Evolutionary conservation across 1,140 invertebrate genomes (phyloP), one percentile per base, ranked within the genome.

Genomic region (Venustaconcha ellipsiformis): DNA sequence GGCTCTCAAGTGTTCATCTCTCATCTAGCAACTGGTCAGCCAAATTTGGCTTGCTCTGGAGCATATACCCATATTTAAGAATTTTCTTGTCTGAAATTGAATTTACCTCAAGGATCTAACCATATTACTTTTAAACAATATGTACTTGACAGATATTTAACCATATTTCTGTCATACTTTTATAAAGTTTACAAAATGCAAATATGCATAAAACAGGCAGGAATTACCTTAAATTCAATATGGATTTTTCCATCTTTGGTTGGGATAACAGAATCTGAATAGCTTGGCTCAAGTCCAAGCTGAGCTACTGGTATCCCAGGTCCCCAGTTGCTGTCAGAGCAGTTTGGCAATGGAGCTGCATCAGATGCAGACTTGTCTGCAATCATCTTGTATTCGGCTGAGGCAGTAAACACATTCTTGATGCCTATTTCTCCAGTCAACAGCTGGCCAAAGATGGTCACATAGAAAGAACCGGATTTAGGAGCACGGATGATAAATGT

Each of bases 251-350:
- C 83, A 72, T 86, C 81, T 30, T 76, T 66, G 14, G 83, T 84
- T 8, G 84, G 81, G 18, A 87, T 78, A 56, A 85, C 80, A 63
- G 86, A 83, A 65, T 88, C 85, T 64, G 83, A 83, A 8, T 83
- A 79, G 48, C 63, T 86, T n/a, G 89, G 83, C 14, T 85, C 82
- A 55, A 90, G 76, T 11, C 88, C 89, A 14, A 89, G 82, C 71
- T 89, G 88, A 48, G 86, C 83, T 1, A 90, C 87, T 11, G 88
- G 87, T 20, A 85, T 78, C 14, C 88, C 88, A 4, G 89, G 88
- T 26, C 89, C 89, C 89, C 89, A 90, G 83, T 88, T 89, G 63
- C 87, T 86, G 82, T 90, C 89, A 1, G 88, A 89, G 64, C 88
- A 89, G 66, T 86, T 81, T 0, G 89, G 89, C 17, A 89, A 83